A percentile compares a stretch with the other conserved stretches of the same genome.
Evolutionary conservation across 2,888 invertebrate species (phyloP).

Genomic region (Drosophila pegasa): DNA sequence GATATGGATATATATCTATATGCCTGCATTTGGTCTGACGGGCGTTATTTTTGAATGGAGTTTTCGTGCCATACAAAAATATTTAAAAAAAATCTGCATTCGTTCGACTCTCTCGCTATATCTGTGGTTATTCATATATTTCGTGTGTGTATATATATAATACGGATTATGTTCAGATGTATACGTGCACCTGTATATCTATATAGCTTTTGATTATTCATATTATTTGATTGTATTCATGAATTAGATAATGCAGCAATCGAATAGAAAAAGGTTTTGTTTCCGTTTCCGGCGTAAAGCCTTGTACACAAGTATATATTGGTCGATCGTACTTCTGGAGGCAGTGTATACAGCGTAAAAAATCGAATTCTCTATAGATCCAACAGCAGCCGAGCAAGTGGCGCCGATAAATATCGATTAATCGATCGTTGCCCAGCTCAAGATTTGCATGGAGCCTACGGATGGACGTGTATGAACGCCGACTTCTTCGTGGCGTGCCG

Average conservation of each 20-base stretch:
- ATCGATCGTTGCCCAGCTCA: too few species aligned
- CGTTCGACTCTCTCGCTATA: background rate
- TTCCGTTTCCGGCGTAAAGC: background rate
- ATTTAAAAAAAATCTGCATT: slow-evolving; percentile 21
- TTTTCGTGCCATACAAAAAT: slow-evolving; percentile 37
- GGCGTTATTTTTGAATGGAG: slow-evolving; percentile 10
- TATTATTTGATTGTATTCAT: background rate
- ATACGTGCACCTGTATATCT: background rate
- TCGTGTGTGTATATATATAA: background rate
- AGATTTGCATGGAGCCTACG: too few species aligned
- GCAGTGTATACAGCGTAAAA: background rate
- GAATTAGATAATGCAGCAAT: too few species aligned
- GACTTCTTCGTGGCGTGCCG: too few species aligned
- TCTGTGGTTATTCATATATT: background rate
- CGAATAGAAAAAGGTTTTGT: too few species aligned
- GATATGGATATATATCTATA: background rate
- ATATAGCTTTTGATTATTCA: background rate
- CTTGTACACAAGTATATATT: background rate
- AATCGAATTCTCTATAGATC: background rate
- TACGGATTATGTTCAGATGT: background rate
- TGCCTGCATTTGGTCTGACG: background rate
- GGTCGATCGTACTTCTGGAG: background rate
- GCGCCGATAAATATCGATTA: background rate
- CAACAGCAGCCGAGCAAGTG: background rate
- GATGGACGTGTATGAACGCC: too few species aligned